Conservation (phyloP, 2,113 vertebrate species). For the Cinclus cinclus region DNA sequence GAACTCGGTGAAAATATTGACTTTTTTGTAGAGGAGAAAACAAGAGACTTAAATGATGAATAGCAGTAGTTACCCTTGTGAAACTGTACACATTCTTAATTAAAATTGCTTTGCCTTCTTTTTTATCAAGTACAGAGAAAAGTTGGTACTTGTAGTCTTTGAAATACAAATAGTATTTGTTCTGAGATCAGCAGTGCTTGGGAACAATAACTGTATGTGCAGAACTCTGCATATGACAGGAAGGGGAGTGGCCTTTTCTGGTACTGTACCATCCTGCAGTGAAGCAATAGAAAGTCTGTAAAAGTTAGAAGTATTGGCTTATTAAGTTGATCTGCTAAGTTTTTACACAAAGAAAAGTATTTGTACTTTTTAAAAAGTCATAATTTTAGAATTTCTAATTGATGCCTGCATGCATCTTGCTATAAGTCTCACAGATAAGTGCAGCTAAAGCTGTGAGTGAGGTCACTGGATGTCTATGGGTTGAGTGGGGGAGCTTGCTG, state of each 20-base stretch:
- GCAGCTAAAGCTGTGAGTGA: background rate
- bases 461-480: background rate
- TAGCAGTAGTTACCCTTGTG: background rate
- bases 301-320: background rate
- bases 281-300: background rate
- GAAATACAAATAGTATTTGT: background rate
- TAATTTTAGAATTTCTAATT: background rate
- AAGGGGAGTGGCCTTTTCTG: background rate
- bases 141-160: background rate
- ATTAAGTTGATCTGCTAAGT: background rate
- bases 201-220: background rate
- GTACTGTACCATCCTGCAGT: background rate
- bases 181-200: background rate
- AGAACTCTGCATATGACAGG: fast-evolving
- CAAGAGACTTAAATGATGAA: background rate
- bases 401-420: background rate
- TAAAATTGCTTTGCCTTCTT: background rate
- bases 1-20: background rate
- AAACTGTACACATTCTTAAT: background rate
- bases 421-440: background rate
- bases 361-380: fast-evolving
- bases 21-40: background rate
- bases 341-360: background rate
- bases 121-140: background rate
- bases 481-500: background rate